phyloP scores from a whole-genome alignment of 1,140 invertebrate species.

The Portunus trituberculatus region DNA sequence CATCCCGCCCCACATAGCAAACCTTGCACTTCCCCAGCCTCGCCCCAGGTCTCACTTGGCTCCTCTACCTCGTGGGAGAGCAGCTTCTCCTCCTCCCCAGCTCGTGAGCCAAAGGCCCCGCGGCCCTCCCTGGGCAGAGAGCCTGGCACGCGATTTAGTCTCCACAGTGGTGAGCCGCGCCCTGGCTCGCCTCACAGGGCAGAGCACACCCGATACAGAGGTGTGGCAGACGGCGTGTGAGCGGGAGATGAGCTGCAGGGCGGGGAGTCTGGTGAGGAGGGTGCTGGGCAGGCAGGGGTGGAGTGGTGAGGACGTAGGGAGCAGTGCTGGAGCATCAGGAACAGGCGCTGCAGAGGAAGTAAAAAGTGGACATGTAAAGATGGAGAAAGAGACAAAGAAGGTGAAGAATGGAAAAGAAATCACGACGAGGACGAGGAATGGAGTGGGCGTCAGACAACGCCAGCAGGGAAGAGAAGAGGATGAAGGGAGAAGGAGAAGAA shows the following conservation, averaged over 20 bases:
- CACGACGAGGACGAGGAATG: too few species aligned
- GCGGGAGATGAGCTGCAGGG: constrained; percentile 40
- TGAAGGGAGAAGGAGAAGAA: not conserved
- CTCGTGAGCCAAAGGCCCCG: not conserved
- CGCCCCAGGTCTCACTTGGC: not conserved
- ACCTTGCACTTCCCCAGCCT: not conserved
- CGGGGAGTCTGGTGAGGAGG: constrained; percentile 28
- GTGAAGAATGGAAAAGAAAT: not conserved
- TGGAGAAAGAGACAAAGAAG: not conserved
- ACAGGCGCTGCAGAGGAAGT: not conserved
- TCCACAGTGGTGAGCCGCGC: not conserved
- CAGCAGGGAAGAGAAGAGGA: not conserved
- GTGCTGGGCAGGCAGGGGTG: not conserved
- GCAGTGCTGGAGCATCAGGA: not conserved
- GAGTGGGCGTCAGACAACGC: too few species aligned
- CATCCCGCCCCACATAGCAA: not conserved
- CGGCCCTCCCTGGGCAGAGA: not conserved
- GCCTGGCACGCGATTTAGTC: not conserved
- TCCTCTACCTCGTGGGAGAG: not conserved
- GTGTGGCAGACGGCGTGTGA: constrained; percentile 34
- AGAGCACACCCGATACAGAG: not conserved
- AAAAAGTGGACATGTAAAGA: not conserved
- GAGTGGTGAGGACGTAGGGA: not conserved
- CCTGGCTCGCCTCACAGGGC: not conserved
- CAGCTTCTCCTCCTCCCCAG: not conserved